These are phyloP conservation scores for Pipistrellus pipistrellus DNA, from an alignment of 2,797 vertebrate species.

Conservation along the genomic window DNA sequence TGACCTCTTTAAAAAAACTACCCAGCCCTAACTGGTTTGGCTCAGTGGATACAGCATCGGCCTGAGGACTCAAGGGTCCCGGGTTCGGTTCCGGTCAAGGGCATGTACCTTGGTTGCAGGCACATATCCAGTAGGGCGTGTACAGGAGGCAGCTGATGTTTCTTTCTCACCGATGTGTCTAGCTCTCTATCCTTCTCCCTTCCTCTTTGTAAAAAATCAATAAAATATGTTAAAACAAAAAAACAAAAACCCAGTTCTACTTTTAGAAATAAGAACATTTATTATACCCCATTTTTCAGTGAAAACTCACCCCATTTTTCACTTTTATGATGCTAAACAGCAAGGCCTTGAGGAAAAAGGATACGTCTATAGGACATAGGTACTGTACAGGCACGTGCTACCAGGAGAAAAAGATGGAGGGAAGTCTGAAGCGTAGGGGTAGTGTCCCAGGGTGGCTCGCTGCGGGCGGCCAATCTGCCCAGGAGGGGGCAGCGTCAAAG, in stretches of 20 bases:
- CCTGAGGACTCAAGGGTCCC: too few relatives aligned
- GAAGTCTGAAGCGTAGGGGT: neutral
- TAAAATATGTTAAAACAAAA: too few relatives aligned
- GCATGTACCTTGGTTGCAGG: too few relatives aligned
- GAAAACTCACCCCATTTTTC: neutral
- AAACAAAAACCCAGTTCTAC: neutral
- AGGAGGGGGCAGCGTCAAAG: neutral
- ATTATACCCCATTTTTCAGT: neutral
- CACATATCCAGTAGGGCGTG: too few relatives aligned
- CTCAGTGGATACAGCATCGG: too few relatives aligned
- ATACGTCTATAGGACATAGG: neutral
- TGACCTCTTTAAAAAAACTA: neutral
- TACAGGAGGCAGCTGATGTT: too few relatives aligned
- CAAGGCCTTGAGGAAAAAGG: neutral
- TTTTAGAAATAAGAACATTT: neutral
- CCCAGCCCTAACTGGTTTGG: too few relatives aligned
- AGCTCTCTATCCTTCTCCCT: too few relatives aligned
- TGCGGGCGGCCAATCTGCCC: rapidly evolving
- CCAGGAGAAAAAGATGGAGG: neutral
- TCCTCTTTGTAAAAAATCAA: too few relatives aligned
- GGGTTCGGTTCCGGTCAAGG: too few relatives aligned
- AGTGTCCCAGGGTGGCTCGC: neutral
- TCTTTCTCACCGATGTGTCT: too few relatives aligned
- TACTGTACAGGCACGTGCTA: neutral
- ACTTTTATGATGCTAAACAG: neutral